Evolutionary conservation across 2,113 vertebrate genomes (phyloP).

Genomic region (Gobius niger): DNA sequence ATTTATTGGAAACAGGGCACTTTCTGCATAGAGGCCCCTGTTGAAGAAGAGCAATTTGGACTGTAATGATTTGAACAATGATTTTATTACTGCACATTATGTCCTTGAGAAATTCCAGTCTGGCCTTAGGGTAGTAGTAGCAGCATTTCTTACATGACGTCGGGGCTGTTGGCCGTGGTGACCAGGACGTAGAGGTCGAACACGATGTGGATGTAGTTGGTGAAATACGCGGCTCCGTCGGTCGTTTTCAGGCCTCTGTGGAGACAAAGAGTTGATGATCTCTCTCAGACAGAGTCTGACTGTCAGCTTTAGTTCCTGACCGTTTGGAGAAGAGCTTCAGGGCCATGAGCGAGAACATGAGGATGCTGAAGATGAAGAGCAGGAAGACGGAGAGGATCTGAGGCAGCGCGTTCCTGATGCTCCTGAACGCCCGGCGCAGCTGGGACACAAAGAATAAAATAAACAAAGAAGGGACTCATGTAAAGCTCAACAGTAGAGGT

Average conservation of each 20-base stretch:
- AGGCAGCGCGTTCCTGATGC: conserved; percentile 88
- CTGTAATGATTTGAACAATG: too few relatives aligned
- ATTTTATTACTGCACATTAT: too few relatives aligned
- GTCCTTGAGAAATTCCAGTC: too few relatives aligned
- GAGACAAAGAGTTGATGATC: neutral
- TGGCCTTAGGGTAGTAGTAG: too few relatives aligned
- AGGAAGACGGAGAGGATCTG: conserved; percentile 89
- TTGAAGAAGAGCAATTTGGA: too few relatives aligned
- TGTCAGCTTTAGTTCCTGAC: conserved; percentile 56
- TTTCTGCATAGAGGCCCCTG: too few relatives aligned
- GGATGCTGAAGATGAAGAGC: conserved; percentile 90
- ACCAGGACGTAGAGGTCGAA: conserved; percentile 94
- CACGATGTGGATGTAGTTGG: conserved; percentile 83
- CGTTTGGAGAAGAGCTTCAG: conserved; percentile 89
- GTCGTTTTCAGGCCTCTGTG: conserved; percentile 81
- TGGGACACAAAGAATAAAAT: conserved; percentile 55
- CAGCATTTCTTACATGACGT: conserved; percentile 83
- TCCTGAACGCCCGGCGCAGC: conserved; percentile 89
- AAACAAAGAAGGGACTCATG: neutral
- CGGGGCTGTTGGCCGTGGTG: conserved; percentile 91
- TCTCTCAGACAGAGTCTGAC: too few relatives aligned
- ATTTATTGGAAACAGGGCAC: too few relatives aligned
- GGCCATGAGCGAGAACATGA: conserved; percentile 93
- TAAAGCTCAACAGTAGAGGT: too few relatives aligned
- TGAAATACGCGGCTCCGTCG: conserved; percentile 84